These are phyloP conservation scores for Hirtodrosophila alboralis DNA, from an alignment of 2,888 invertebrate genomes.

Conservation along the genomic window DNA sequence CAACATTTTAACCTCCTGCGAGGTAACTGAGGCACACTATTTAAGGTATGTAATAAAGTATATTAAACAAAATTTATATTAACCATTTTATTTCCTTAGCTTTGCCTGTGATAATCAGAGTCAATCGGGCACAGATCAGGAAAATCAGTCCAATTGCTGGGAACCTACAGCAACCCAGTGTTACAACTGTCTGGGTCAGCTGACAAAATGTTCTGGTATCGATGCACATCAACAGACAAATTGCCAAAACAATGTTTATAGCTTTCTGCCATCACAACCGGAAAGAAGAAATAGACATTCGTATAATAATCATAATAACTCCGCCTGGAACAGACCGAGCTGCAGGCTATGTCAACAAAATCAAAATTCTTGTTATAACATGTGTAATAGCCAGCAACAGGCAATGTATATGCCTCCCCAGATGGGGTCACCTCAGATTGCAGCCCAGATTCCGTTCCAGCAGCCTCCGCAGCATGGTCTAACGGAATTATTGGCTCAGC, in stretches of 20 bases:
- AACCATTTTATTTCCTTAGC: slow-evolving; percentile 1
- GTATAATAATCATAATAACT: no score
- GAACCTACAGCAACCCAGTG: neutral
- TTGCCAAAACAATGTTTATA: neutral
- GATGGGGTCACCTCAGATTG: no score
- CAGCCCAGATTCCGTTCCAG: no score
- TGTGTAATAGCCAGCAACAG: neutral
- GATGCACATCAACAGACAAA: slow-evolving; percentile 2
- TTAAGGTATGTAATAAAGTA: slow-evolving; percentile 37
- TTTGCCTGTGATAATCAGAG: slow-evolving; percentile 1
- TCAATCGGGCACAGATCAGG: neutral
- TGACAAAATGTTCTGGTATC: slow-evolving; percentile 1
- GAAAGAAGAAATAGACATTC: neutral
- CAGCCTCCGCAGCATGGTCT: slow-evolving; percentile 27
- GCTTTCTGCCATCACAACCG: neutral
- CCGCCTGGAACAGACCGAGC: no score
- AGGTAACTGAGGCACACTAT: slow-evolving; percentile 61
- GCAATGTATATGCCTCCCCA: neutral
- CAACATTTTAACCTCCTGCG: slow-evolving; percentile 38
- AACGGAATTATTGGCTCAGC: slow-evolving; percentile 57
- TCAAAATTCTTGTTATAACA: no score
- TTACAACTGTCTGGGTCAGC: neutral
- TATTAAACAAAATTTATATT: neutral
- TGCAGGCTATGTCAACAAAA: no score
- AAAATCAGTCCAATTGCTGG: slow-evolving; percentile 1